Evolutionary conservation across 2,113 vertebrate species (phyloP).

Genomic region (Entomyzon cyanotis): DNA sequence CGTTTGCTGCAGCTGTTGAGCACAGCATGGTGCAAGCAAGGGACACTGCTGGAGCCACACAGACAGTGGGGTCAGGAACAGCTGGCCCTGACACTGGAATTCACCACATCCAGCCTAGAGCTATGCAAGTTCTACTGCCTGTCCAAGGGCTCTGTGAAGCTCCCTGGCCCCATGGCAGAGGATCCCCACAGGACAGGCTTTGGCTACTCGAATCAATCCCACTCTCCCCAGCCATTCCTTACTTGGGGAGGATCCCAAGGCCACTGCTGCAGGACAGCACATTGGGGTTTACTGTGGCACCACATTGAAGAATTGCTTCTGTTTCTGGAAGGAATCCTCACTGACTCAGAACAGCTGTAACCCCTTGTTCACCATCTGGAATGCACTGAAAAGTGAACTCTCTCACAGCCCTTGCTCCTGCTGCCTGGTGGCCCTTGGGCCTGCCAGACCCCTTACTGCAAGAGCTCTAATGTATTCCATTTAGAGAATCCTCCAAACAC

Average conservation of each 20-base stretch:
- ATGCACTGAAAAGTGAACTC: rapidly evolving
- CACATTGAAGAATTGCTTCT: rapidly evolving
- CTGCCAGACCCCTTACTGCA: background rate
- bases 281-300: rapidly evolving
- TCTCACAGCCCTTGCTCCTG: background rate
- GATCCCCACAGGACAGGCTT: too few species aligned
- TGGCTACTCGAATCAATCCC: rapidly evolving
- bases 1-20: background rate
- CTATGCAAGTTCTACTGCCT: rapidly evolving
- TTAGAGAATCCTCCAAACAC: background rate
- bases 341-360: background rate
- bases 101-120: rapidly evolving
- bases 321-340: rapidly evolving
- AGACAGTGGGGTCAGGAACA: rapidly evolving
- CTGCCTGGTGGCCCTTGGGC: background rate
- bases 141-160: background rate
- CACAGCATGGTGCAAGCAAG: rapidly evolving
- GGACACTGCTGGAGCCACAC: rapidly evolving
- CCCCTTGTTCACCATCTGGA: rapidly evolving
- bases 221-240: rapidly evolving
- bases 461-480: background rate
- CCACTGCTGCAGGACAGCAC: background rate
- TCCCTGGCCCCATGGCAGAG: rapidly evolving
- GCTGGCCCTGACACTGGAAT: background rate
- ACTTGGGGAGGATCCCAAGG: background rate